phyloP scores from a whole-genome alignment of 1,140 invertebrate genomes.

The Sycobia sp. region DNA sequence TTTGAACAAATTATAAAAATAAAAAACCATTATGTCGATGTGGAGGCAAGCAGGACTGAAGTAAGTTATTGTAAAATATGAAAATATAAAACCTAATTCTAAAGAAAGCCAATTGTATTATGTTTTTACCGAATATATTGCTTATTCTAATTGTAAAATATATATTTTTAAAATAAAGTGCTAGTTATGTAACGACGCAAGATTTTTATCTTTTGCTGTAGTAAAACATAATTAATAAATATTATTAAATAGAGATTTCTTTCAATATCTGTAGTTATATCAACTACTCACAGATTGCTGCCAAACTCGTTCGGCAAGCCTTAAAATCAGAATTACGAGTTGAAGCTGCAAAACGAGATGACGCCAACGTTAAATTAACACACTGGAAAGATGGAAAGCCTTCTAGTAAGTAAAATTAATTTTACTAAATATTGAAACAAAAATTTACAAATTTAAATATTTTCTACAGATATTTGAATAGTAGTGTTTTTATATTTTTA shows the following conservation, averaged over 20 bases:
- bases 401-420: conserved; percentile 69
- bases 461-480: background rate
- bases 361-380: conserved; percentile 77
- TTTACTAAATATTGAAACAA: conserved; percentile 7
- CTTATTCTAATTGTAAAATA: background rate
- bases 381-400: conserved; percentile 86
- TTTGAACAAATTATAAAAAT: conserved; percentile 1
- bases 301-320: conserved; percentile 76
- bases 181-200: background rate
- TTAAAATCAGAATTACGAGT: conserved; percentile 74
- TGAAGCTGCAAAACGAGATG: conserved; percentile 78
- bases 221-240: conserved; percentile 35
- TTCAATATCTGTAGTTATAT: conserved; percentile 76
- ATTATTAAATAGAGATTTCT: conserved; percentile 23
- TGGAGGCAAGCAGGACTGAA: conserved; percentile 71
- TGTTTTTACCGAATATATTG: background rate
- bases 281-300: conserved; percentile 90
- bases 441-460: conserved; percentile 13
- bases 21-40: conserved; percentile 62
- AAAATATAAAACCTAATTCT: conserved; percentile 15
- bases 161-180: no score
- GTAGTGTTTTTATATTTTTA: conserved; percentile 1
- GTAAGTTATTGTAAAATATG: conserved; percentile 55
- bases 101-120: no score
- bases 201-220: background rate